phyloP scores from a whole-genome alignment of 35 echinoderm and acorn worm species.

The Patiria miniata region DNA sequence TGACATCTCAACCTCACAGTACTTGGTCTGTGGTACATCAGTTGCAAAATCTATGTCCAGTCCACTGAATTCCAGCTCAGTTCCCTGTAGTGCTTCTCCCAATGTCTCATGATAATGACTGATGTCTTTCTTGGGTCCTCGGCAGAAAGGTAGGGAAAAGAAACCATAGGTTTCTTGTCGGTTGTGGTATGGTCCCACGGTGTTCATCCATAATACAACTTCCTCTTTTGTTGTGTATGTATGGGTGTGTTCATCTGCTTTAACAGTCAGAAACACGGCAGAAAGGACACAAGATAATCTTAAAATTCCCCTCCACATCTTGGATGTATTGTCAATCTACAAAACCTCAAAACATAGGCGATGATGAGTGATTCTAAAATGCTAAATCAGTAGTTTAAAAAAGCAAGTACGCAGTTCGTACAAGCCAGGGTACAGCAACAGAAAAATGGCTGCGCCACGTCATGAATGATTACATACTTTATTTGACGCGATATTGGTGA shows the following conservation, averaged over 20 bases:
- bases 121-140: slow-evolving; percentile 79
- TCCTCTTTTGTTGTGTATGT: slow-evolving; percentile 86
- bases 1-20: slow-evolving; percentile 88
- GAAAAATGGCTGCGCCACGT: slow-evolving; percentile 51
- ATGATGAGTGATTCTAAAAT: slow-evolving; percentile 26
- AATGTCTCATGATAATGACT: slow-evolving; percentile 99
- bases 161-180: slow-evolving; percentile 96
- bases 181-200: slow-evolving; percentile 98
- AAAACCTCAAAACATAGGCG: neutral
- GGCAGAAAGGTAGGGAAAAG: slow-evolving; percentile 94
- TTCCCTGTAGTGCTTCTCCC: slow-evolving; percentile 88
- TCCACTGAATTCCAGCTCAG: slow-evolving; percentile 96
- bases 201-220: slow-evolving; percentile 98
- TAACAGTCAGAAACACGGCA: slow-evolving; percentile 40
- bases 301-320: slow-evolving; percentile 56
- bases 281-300: slow-evolving; percentile 58
- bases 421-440: too few species aligned
- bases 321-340: neutral
- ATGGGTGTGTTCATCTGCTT: slow-evolving; percentile 81
- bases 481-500: too few species aligned
- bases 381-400: too few species aligned
- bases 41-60: slow-evolving; percentile 91
- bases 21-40: slow-evolving; percentile 79
- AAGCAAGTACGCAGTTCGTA: too few species aligned
- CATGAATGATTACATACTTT: too few species aligned